Evolutionary conservation across 2,113 vertebrate genomes (phyloP).

Genomic region (Holacanthus passer): DNA sequence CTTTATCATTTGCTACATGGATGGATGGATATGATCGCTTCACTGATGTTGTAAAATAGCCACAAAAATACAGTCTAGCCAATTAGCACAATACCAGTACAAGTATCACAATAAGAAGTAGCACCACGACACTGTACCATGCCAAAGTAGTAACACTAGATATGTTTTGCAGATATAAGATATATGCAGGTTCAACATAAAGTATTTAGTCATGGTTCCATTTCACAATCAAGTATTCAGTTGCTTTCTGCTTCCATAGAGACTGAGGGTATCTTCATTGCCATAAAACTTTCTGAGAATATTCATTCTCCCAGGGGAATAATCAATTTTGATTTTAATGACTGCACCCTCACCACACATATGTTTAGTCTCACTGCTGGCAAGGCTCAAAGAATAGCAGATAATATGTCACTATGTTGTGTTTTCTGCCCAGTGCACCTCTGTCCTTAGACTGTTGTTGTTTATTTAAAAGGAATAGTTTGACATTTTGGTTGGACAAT

Average conservation of each 20-base stretch:
- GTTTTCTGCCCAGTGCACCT: neutral
- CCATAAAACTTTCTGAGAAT: no score
- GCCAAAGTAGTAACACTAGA: slow-evolving; percentile 23
- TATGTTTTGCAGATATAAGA: neutral
- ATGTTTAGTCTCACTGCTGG: no score
- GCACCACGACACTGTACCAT: slow-evolving; percentile 18
- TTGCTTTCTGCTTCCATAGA: neutral
- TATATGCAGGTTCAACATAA: no score
- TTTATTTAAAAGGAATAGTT: neutral
- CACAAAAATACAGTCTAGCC: slow-evolving; percentile 15
- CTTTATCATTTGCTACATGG: slow-evolving; percentile 53
- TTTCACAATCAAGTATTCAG: neutral
- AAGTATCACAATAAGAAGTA: slow-evolving; percentile 19
- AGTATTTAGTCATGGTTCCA: neutral
- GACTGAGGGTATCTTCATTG: neutral
- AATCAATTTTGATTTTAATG: no score
- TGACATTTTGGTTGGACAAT: neutral
- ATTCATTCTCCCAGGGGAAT: no score
- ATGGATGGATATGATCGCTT: slow-evolving; percentile 35
- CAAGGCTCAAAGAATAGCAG: neutral
- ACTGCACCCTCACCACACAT: no score
- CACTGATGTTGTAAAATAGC: neutral
- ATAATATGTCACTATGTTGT: no score
- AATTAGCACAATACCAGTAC: slow-evolving; percentile 18
- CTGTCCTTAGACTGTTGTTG: neutral